phyloP scores from a whole-genome alignment of 2,113 vertebrate genomes.

The Rousettus leschenaultii region DNA sequence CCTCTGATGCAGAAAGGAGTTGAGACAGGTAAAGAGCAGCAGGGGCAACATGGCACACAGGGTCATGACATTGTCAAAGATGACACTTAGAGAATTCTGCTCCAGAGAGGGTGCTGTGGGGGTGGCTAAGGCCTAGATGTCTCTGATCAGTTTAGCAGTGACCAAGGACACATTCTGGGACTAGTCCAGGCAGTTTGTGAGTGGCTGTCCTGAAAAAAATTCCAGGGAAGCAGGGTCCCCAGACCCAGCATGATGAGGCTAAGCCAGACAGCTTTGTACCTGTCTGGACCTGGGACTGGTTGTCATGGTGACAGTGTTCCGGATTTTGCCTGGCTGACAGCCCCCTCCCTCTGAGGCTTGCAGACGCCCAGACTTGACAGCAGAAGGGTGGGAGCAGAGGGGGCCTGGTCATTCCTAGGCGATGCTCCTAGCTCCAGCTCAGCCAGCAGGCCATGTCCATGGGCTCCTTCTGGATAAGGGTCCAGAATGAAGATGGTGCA shows the following conservation, averaged over 20 bases:
- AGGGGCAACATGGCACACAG: conserved; percentile 96
- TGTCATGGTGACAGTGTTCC: too few relatives aligned
- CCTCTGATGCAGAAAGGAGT: conserved; percentile 95
- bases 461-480: conserved; percentile 23
- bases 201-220: conserved; percentile 97
- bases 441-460: neutral
- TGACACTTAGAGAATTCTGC: conserved; percentile 81
- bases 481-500: neutral
- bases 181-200: conserved; percentile 81
- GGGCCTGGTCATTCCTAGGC: neutral
- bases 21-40: conserved; percentile 96
- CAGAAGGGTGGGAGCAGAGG: neutral
- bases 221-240: conserved; percentile 96
- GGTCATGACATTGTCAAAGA: conserved; percentile 97
- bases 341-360: too few relatives aligned
- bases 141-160: neutral
- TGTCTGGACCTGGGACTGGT: conserved; percentile 60
- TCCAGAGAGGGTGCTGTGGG: neutral
- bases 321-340: too few relatives aligned
- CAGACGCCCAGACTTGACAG: neutral
- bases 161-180: conserved; percentile 40
- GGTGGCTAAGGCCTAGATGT: rapidly evolving
- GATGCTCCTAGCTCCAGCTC: neutral
- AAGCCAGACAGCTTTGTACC: conserved; percentile 95
- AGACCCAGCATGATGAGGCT: conserved; percentile 97